Conservation (phyloP, 2,797 vertebrate genomes). For the Enoplosus armatus region DNA sequence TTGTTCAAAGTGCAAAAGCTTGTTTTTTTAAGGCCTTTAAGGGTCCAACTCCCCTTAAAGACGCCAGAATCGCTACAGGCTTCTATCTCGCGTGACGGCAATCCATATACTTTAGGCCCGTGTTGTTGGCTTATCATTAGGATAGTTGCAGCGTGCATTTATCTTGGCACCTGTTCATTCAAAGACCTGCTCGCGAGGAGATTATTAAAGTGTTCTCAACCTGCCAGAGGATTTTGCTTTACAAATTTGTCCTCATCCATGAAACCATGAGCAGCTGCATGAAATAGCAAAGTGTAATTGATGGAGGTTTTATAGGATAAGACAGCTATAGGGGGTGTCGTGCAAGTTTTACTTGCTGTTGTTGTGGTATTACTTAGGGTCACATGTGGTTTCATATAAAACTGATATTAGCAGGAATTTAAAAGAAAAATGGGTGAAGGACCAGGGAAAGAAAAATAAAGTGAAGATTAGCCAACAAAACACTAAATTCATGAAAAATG, state of each 20-base stretch:
- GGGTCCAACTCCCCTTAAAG: slow-evolving; percentile 22
- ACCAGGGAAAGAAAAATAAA: neutral
- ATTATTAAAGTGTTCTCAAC: slow-evolving; percentile 56
- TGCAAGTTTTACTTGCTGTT: neutral
- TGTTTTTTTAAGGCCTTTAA: slow-evolving; percentile 43
- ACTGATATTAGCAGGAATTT: neutral
- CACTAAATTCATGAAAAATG: neutral
- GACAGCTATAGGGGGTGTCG: neutral
- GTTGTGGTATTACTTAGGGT: neutral
- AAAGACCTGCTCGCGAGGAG: slow-evolving; percentile 34
- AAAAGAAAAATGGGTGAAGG: neutral
- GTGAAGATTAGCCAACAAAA: neutral
- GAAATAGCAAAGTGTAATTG: slow-evolving; percentile 10
- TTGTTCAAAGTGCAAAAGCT: slow-evolving; percentile 61
- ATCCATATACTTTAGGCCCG: neutral
- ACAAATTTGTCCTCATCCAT: slow-evolving; percentile 45
- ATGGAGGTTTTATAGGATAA: slow-evolving; percentile 7
- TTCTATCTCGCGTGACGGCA: slow-evolving; percentile 17
- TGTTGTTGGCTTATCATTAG: slow-evolving; percentile 55
- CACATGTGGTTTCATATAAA: neutral
- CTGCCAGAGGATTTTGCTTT: slow-evolving; percentile 43
- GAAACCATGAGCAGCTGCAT: slow-evolving; percentile 47
- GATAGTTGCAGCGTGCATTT: slow-evolving; percentile 44
- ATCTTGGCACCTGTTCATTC: slow-evolving; percentile 58
- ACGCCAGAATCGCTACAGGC: slow-evolving; percentile 45